Conservation (phyloP, 1,140 invertebrate species). For the Danaus plexippus region DNA sequence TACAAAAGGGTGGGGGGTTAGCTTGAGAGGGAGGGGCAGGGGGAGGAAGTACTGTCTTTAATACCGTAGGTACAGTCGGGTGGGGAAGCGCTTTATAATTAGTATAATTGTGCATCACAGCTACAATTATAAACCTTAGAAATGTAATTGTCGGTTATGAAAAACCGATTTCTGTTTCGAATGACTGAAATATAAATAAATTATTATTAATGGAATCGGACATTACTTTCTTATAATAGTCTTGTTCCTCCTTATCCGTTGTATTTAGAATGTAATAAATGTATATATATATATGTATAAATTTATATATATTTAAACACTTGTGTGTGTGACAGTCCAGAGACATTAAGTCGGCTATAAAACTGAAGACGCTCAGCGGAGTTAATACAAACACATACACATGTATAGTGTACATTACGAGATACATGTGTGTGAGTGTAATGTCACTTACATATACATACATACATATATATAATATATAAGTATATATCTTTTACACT, state of each 20-base stretch:
- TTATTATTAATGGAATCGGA: no score
- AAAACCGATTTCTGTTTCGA: no score
- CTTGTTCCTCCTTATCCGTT: no score
- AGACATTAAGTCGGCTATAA: constrained; percentile 32
- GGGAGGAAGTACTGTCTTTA: constrained; percentile 31
- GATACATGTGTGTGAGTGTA: no score
- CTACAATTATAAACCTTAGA: no score
- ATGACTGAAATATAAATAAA: no score
- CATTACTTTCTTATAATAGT: no score
- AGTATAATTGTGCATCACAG: background rate
- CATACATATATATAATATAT: no score
- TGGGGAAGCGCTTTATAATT: constrained; percentile 19
- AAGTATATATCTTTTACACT: no score
- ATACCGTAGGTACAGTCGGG: constrained; percentile 28
- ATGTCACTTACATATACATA: no score
- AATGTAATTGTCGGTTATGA: no score
- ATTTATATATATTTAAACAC: constrained; percentile 11
- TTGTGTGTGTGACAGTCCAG: constrained; percentile 23
- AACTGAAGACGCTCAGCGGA: constrained; percentile 27
- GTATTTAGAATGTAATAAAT: background rate
- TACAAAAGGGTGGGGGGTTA: background rate
- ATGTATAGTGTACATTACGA: no score
- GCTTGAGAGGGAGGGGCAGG: background rate
- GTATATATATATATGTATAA: background rate
- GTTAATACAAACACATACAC: background rate